Percentiles rank a stretch among this genome's conserved stretches.
Conservation (phyloP, 2,113 vertebrate species). For the Bucco capensis region DNA sequence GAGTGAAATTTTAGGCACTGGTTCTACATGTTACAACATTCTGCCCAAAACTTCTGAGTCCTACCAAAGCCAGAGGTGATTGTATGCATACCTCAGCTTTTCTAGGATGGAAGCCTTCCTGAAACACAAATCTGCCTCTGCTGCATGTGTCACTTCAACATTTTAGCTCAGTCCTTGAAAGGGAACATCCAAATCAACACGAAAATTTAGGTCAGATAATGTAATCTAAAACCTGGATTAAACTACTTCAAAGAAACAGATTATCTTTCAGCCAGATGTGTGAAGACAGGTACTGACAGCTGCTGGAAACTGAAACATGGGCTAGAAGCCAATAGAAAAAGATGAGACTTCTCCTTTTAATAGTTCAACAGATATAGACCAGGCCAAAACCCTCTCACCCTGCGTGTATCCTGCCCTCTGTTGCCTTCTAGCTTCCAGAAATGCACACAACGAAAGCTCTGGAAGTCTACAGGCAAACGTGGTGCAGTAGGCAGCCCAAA, state of each 20-base stretch:
- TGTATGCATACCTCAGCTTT: not conserved
- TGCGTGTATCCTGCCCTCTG: not conserved
- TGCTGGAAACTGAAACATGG: not conserved
- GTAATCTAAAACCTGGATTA: not conserved
- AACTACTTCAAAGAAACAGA: not conserved
- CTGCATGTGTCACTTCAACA: accelerated
- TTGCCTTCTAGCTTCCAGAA: not conserved
- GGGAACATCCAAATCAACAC: not conserved
- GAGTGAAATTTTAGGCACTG: not conserved
- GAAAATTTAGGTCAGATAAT: not conserved
- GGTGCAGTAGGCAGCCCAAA: not conserved
- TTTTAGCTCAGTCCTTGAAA: not conserved
- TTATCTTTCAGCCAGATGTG: not conserved
- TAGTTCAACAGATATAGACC: not conserved
- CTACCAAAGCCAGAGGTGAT: not conserved
- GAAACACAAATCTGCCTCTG: not conserved
- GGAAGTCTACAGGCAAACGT: not conserved
- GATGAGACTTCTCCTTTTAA: not conserved
- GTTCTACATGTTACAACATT: not conserved
- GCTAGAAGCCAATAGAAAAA: not conserved
- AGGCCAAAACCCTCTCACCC: not conserved
- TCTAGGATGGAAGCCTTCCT: not conserved
- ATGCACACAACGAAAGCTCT: not conserved
- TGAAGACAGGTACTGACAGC: not conserved
- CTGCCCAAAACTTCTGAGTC: not conserved